Evolutionary conservation across 2,797 vertebrate genomes (phyloP), one percentile per base, ranked within the genome.

Genomic region (Dicrostonyx torquatus): DNA sequence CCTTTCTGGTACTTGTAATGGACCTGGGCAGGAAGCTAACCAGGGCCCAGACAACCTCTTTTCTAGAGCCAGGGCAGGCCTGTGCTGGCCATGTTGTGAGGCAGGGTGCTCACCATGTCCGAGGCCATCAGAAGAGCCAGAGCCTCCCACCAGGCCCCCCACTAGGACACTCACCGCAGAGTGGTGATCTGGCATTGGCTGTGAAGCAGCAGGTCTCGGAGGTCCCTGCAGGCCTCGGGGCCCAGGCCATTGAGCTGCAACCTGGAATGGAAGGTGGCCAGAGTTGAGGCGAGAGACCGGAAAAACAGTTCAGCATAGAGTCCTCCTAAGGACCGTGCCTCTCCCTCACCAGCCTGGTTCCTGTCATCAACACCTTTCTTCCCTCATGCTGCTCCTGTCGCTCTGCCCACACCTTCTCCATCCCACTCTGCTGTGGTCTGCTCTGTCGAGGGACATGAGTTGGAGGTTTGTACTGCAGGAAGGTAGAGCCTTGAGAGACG

Each of bases 201-300:
- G 0, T 99, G 99, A 66, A 99, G 97, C 10, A 99, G 98, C 84
- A 99, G 97, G 96, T 99, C 98, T 72, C 98, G 98, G 91, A 99
- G 98, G 50, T 99, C 97, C 95, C 98, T 97, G 98, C 99, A 99
- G 95, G 99, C 99, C 2, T 99, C 99, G 0, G 99, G 98, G 97
- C 98, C 99, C 96, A 99, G 98, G 97, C 97, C 99, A 98, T 99
- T 99, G 98, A 99, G 99, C 98, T 99, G 99, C 96, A 99, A 98
- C 94, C 99, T 99, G 97, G 94, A 82, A 96, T 66, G 97, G 40
- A 96, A 97, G 62, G 91, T 2, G 1, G 95, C 68, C 70, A 3
- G 58, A 0, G 1, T n/a, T 34, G 26, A 77, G 66, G 75, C 26
- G 0, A 89, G 84, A 88, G 60, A 50, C n/a, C 17, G 48, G 80